Evolutionary conservation across 2,888 invertebrate genomes (phyloP), one percentile per base, ranked within the genome.

Genomic region (Chloroclysta siterata): DNA sequence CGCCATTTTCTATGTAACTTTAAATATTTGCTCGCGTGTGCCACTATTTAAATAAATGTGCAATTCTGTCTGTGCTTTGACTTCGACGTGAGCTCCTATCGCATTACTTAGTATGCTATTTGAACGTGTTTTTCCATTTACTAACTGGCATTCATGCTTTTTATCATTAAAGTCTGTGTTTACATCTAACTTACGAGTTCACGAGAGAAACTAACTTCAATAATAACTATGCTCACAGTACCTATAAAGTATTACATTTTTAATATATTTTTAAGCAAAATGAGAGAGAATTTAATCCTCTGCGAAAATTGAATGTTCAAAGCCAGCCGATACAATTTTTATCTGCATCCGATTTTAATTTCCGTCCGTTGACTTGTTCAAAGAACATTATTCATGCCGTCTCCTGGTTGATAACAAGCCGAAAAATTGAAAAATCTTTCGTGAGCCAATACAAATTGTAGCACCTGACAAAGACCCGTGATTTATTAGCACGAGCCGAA

Each of bases 21-120:
- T 82, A 89, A 90, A 88, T 86, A 88, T 89, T 88, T 88, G 79
- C 83, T 67, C 75, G 70, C 78, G 80, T 74, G 77, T 83, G 77
- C 84, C 82, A 77, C 86, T 87, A 79, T 78, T 74, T 80, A 83
- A 84, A 88, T 83, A 88, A 84, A 87, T 83, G 83, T 75, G 80
- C 81, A 78, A 77, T 75, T 74, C 71, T 76, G 67, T 70, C 77
- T 81, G 73, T 70, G 74, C 84, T 85, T 82, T 84, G 83, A 84
- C 75, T 79, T 68, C 63, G 70, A 54, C 66, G 68, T 63, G 68
- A 63, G 66, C 72, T 69, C 54, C 67, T 74, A 66, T 77, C 70
- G 69, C 68, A 74, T 78, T 79, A 77, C 73, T 78, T 69, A 78
- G 73, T 72, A 72, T 77, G 75, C 75, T 72, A 75, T 79, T 73